phyloP scores from a whole-genome alignment of 2,888 invertebrate genomes.

The Parochlus steinenii region DNA sequence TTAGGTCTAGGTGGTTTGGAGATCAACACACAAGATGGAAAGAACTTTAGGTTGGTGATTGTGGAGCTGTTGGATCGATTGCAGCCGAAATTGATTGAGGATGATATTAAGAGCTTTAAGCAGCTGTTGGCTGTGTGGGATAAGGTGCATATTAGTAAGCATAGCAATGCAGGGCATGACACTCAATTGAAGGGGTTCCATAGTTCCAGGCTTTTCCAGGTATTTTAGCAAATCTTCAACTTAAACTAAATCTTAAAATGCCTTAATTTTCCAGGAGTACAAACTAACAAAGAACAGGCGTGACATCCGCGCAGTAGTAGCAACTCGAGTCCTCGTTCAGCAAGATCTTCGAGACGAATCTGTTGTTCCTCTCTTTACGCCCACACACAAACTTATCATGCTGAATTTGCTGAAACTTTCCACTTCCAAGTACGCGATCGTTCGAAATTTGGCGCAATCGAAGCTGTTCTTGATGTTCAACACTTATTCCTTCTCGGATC shows the following conservation, averaged over 20 bases:
- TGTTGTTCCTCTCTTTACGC: slow-evolving; percentile 35
- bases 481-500: slow-evolving; percentile 53
- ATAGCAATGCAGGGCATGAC: slow-evolving; percentile 31
- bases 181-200: slow-evolving; percentile 48
- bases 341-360: slow-evolving; percentile 38
- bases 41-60: slow-evolving; percentile 48
- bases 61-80: slow-evolving; percentile 42
- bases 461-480: slow-evolving; percentile 44
- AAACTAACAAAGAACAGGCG: slow-evolving; percentile 42
- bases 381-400: slow-evolving; percentile 41
- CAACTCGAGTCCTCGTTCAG: slow-evolving; percentile 48
- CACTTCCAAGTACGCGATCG: slow-evolving; percentile 18
- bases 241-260: no score
- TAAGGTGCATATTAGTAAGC: slow-evolving; percentile 13
- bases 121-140: slow-evolving; percentile 32
- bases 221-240: no score
- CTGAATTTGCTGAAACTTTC: slow-evolving; percentile 31
- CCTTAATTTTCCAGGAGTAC: no score
- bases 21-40: slow-evolving; percentile 42
- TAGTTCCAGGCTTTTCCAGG: slow-evolving; percentile 40
- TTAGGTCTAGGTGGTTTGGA: slow-evolving; percentile 31
- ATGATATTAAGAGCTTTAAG: slow-evolving; percentile 62
- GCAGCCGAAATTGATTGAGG: slow-evolving; percentile 52
- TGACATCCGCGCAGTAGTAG: slow-evolving; percentile 42
- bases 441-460: slow-evolving; percentile 49